Base-by-base conservation (phyloP, 2,888 invertebrate genomes). In the Acrobasis suavella region DNA sequence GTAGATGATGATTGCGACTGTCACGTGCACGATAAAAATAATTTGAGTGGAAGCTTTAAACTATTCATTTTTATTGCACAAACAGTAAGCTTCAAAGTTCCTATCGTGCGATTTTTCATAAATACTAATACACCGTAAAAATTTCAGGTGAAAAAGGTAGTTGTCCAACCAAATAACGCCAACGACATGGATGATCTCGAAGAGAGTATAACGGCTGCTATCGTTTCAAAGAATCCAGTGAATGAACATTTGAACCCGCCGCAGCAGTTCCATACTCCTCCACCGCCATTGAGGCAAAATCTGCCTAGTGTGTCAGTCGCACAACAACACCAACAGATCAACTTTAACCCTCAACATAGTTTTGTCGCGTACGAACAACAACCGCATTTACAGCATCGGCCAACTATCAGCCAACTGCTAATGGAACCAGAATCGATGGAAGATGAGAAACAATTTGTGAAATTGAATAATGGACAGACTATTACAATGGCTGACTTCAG, bases 171-270 rank as follows among this genome's bases (percentile, higher is more conserved):
- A 1, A 91, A 90, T 67, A 90, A 89, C 65, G 88, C 92, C 0
- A 89, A 83, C 62, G 93, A 92, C 63, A 87, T 92, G 87, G 93
- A 92, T 64, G 93, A 93, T 74, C 81, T 93, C 38, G 93, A 93
- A 72, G 92, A 93, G 50, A 93, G 93, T 68, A 93, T 93, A 65
- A 90, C 92, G 9, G 93, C 93, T 5, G 93, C 93, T 2, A 91
- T 93, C 67, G 80, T 93, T 15, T 86, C 85, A 51, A 92, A 91
- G 66, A 85, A 85, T 67, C 80, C 85, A 0, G 82, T 85, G 2
- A 81, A 69, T 22, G 89, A 89, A 10, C 77, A 71, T 55, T 71
- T 80, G 56, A 79, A 67, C 52, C 69, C 73, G 9, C 78, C 84
- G 0, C 87, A 83, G 63, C 87, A 87, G 62, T 88, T 80, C 68